phyloP scores from a whole-genome alignment of 2,888 invertebrate species.

The Pelosia muscerda region DNA sequence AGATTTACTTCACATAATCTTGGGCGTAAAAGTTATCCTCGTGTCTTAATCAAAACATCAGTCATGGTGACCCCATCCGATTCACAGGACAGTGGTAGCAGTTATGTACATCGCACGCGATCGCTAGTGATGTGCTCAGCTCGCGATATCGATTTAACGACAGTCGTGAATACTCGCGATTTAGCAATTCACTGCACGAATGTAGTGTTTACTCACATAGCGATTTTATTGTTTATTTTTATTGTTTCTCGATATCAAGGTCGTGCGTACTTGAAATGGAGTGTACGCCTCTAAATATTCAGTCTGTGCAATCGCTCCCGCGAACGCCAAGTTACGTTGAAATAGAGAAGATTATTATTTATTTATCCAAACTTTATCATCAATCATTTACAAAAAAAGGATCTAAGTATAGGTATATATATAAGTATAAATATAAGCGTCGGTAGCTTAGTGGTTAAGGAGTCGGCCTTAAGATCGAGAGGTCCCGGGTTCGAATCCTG shows the following conservation, averaged over 20 bases:
- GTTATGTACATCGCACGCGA: conserved; percentile 77
- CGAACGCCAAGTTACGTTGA: no score
- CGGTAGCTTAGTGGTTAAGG: no score
- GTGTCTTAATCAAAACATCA: conserved; percentile 11
- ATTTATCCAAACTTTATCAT: no score
- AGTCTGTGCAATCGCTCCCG: no score
- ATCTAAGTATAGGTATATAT: no score
- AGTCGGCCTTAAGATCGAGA: no score
- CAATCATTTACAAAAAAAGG: no score
- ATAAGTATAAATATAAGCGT: no score
- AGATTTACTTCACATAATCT: neutral
- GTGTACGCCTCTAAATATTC: no score
- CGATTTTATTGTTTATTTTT: conserved; percentile 42
- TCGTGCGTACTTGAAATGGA: conserved; percentile 36
- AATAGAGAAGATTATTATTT: no score
- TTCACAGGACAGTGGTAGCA: conserved; percentile 72
- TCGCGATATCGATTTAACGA: conserved; percentile 75
- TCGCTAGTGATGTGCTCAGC: conserved; percentile 75
- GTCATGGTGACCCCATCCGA: conserved; percentile 58
- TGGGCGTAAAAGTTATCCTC: neutral
- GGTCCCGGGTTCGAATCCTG: no score
- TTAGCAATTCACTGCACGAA: conserved; percentile 50
- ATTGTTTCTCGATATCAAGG: conserved; percentile 41
- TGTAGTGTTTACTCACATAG: conserved; percentile 35
- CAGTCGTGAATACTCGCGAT: conserved; percentile 45